Evolutionary conservation across 1,140 invertebrate genomes (phyloP), one percentile per base, ranked within the genome.

Genomic region (Drosophila orena): DNA sequence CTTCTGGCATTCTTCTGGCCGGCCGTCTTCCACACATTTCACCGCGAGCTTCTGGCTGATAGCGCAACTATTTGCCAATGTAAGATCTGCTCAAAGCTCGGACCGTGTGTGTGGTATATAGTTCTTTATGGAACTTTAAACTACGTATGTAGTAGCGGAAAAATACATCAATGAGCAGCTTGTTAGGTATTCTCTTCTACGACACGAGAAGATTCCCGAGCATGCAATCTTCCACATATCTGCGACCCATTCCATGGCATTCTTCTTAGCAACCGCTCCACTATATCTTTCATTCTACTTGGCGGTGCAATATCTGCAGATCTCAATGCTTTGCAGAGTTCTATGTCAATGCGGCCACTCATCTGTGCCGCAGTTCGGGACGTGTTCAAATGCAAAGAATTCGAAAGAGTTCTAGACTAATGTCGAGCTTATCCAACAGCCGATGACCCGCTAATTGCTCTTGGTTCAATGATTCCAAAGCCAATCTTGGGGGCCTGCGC

Each of bases 301-400:
- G 20, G 46, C 22, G 8, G 3, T 27, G 27, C 47, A 17, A 0
- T 20, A 34, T 52, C 7, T 52, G 2, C 4, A 22, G 5, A 57
- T 42, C 24, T 40, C 3, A n/a, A 37, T 27, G 6, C 11, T 14
- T 52, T 14, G 3, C 37, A 42, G 42, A 10, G 15, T 12, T 27
- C 7, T 34, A 15, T 42, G 20, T 57, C 15, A 6, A 46, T 5
- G 12, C 27, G 5, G 1, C 22, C 6, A n/a, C 14, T 8, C 8
- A 15, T 20, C 20, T 34, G 0, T 38, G 27, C 47, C 8, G 8
- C 37, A 3, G 37, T 14, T 15, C 14, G 11, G 50, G 58, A 68
- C 59, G 64, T 68, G 62, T 50, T 49, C 17, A 44, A 15, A 66
- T 66, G 35, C 22, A 0, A 64, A 66, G 43, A 61, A 65, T 61